Percentiles rank a stretch among this genome's conserved stretches.
These are phyloP conservation scores for Macropis europaea DNA, from an alignment of 2,888 invertebrate species.

Conservation along the genomic window DNA sequence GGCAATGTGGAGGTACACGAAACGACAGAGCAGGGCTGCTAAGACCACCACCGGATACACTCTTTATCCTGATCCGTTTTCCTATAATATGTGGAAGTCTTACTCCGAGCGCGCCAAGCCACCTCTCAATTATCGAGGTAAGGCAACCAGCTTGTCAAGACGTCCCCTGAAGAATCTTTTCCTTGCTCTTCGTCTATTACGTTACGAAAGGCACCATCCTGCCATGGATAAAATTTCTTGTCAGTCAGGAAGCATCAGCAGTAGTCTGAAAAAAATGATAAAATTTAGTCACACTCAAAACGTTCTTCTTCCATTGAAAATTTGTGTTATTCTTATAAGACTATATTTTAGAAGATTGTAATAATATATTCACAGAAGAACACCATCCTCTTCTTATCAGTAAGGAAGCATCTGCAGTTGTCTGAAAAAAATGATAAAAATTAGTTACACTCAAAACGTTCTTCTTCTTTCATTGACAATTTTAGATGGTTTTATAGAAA, in stretches of 20 bases:
- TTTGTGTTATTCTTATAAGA: no score
- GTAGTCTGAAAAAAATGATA: not conserved
- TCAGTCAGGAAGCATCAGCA: not conserved
- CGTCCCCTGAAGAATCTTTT: not conserved
- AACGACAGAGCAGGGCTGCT: constrained; percentile 91
- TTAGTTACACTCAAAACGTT: no score
- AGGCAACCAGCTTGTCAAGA: not conserved
- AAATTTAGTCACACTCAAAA: no score
- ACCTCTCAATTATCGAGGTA: constrained; percentile 71
- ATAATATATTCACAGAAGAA: no score
- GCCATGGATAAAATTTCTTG: no score
- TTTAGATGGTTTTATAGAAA: no score
- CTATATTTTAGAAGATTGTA: no score
- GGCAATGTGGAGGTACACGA: constrained; percentile 96
- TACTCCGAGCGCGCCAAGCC: constrained; percentile 78
- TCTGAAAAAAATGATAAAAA: not conserved
- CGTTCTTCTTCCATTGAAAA: no score
- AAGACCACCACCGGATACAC: constrained; percentile 88
- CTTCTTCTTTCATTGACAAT: no score
- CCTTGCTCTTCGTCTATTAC: not conserved
- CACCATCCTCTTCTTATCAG: no score
- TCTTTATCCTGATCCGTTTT: constrained; percentile 84
- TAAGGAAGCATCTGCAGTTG: not conserved
- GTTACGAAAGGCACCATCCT: no score
- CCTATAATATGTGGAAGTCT: constrained; percentile 91